These are phyloP conservation scores for Stichopus chloronotus DNA, from an alignment of 35 echinoderm and acorn worm genomes.

Conservation along the genomic window DNA sequence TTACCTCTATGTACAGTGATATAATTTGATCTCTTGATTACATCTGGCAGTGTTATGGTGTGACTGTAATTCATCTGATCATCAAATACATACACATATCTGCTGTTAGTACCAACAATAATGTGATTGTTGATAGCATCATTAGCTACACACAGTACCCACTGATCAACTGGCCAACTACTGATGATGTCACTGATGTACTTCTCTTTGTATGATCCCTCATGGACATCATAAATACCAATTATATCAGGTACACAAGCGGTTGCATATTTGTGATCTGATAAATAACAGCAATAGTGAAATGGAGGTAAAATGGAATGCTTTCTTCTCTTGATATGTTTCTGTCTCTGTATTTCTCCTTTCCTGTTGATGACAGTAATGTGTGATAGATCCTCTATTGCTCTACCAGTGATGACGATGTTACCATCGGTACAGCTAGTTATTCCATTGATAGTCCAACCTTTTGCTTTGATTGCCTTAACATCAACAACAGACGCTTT, in stretches of 20 bases:
- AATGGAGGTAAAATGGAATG: neutral
- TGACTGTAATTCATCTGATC: neutral
- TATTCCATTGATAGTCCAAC: neutral
- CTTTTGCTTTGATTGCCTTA: neutral
- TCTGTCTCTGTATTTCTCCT: neutral
- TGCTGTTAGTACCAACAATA: constrained; percentile 8
- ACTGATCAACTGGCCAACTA: neutral
- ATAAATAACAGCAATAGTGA: neutral
- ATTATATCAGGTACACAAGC: neutral
- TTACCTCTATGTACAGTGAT: constrained; percentile 17
- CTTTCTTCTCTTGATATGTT: neutral
- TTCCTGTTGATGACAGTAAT: constrained; percentile 13
- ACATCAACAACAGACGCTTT: neutral
- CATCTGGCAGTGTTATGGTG: neutral
- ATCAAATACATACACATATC: constrained; percentile 14
- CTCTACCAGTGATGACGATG: neutral
- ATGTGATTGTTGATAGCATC: constrained; percentile 17
- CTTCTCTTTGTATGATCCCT: neutral
- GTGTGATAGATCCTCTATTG: neutral
- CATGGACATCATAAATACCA: neutral
- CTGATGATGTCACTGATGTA: neutral
- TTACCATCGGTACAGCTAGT: neutral
- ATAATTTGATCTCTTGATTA: neutral
- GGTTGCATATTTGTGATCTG: neutral
- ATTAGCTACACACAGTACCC: neutral